These are phyloP conservation scores for Pampusana beccarii DNA, from an alignment of 2,113 vertebrate genomes.

Conservation along the genomic window DNA sequence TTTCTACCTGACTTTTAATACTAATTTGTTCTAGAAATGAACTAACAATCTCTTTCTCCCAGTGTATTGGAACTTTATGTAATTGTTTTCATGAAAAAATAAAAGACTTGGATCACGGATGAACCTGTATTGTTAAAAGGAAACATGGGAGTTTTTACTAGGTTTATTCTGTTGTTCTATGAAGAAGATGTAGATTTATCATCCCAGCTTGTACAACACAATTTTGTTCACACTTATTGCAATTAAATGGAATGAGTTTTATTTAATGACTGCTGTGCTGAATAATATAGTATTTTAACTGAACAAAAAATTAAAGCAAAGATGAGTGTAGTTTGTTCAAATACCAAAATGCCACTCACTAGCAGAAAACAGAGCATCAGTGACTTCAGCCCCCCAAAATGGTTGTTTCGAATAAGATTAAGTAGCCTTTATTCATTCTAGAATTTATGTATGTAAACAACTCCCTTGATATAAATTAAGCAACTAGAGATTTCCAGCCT, in stretches of 20 bases:
- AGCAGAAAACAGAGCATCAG: background rate
- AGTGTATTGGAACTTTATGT: background rate
- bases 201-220: background rate
- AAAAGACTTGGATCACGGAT: fast-evolving
- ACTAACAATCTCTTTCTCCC: background rate
- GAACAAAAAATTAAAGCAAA: background rate
- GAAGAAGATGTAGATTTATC: background rate
- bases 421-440: background rate
- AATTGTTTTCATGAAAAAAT: background rate
- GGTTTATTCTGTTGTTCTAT: background rate
- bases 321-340: background rate
- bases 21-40: background rate
- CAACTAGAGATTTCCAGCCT: background rate
- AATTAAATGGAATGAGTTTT: background rate
- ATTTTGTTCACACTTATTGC: background rate
- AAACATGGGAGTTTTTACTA: background rate
- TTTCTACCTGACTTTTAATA: background rate
- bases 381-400: background rate
- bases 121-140: background rate
- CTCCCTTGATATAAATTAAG: background rate
- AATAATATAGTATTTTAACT: background rate
- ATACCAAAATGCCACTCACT: background rate
- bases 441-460: background rate
- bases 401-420: background rate
- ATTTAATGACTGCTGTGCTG: background rate